Base-by-base conservation (phyloP, 2,888 invertebrate genomes). In the Boloria selene region DNA sequence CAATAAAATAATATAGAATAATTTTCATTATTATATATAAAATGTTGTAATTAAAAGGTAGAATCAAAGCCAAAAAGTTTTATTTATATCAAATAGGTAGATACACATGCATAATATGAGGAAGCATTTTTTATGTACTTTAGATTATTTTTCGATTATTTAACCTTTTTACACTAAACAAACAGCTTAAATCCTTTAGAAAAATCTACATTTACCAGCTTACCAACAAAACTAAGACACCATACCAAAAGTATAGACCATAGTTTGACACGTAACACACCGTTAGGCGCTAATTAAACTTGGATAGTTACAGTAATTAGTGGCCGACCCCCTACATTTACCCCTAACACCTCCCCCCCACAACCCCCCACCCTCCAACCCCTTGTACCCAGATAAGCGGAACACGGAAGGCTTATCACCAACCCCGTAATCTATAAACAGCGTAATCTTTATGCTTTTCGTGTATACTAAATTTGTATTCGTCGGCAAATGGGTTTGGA, bases 331-430 rank as follows among this genome's bases (percentile, higher is more conserved):
- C 47, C 45, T 38, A 38, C 31, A 38, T 38, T 38, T 38, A 10
- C 53, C 61, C 13, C 52, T 38, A 7, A 47, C 13, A 16, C 31
- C 59, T 31, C 17, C 14, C 49, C 49, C 14, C 22, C 44, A 22
- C 10, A 38, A 38, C 14, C 44, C 44, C 18, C 56, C 56, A 22
- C 56, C n/a, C 7, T 44, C 18, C 10, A 45, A 44, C 44, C 51
- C 22, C 42, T 53, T 45, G 16, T 50, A 17, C 42, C 55, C 59
- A 64, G 70, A 70, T 70, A 70, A 70, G 66, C 60, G 55, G 51
- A 68, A 66, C 70, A 70, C 70, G 70, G 68, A 70, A 68, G 64
- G 68, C 65, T 70, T 70, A 70, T 70, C 70, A 70, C 45, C 64
- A 47, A 31, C 53, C 53, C 56, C 49, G 61, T 64, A 58, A 64